These are phyloP conservation scores for Andrena minutula DNA, from an alignment of 2,888 invertebrate genomes.

Conservation along the genomic window DNA sequence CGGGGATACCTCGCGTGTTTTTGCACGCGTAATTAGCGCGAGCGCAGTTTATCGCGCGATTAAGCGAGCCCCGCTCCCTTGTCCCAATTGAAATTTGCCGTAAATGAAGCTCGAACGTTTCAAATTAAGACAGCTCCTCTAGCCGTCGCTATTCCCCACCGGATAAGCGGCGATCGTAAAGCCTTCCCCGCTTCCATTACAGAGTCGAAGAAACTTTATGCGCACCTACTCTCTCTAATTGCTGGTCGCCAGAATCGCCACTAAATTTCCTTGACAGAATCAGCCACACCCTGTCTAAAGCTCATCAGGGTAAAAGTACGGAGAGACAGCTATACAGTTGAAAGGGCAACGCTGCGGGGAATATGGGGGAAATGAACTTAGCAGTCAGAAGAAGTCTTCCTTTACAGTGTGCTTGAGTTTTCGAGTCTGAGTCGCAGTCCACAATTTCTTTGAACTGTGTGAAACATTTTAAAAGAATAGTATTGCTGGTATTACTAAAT, in stretches of 20 bases:
- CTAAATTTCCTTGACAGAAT: slow-evolving; percentile 74
- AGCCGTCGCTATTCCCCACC: slow-evolving; percentile 53
- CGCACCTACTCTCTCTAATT: slow-evolving; percentile 74
- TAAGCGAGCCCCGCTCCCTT: slow-evolving; percentile 24
- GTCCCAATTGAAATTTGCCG: slow-evolving; percentile 45
- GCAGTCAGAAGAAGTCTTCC: not conserved
- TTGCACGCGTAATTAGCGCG: slow-evolving; percentile 39
- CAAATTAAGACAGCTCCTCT: slow-evolving; percentile 55
- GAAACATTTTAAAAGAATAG: not conserved
- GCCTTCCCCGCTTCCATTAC: slow-evolving; percentile 56
- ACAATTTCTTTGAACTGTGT: not conserved
- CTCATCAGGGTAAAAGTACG: slow-evolving; percentile 76
- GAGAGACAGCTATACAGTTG: slow-evolving; percentile 57
- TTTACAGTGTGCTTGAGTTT: not conserved
- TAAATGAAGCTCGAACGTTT: slow-evolving; percentile 61
- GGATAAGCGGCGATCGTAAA: slow-evolving; percentile 63
- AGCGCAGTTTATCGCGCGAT: slow-evolving; percentile 52
- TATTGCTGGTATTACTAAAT: not conserved
- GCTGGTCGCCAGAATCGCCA: slow-evolving; percentile 69
- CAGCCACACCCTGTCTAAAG: slow-evolving; percentile 71
- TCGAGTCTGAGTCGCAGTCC: not conserved
- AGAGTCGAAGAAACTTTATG: slow-evolving; percentile 69
- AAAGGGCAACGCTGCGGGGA: slow-evolving; percentile 47
- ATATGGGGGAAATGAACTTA: slow-evolving; percentile 66
- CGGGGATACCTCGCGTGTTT: slow-evolving; percentile 21